phyloP scores from a whole-genome alignment of 2,113 vertebrate species.

The Lagopus leucura region DNA sequence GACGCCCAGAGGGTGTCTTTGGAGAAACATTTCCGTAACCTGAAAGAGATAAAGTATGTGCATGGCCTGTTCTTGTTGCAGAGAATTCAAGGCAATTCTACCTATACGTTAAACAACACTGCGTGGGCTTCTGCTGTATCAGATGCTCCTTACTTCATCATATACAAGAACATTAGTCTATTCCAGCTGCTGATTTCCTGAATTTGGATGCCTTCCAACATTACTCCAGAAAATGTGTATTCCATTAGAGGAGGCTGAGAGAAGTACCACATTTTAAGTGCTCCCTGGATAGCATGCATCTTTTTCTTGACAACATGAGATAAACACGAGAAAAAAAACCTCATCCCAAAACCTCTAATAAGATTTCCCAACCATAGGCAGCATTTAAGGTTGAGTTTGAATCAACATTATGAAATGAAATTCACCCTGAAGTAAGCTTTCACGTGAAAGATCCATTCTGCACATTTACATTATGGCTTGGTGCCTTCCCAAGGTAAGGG shows the following conservation, averaged over 20 bases:
- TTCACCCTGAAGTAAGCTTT: not conserved
- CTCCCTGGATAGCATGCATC: not conserved
- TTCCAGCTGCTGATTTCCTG: not conserved
- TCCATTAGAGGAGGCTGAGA: not conserved
- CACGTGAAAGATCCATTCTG: not conserved
- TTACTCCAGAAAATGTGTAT: not conserved
- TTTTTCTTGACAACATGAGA: not conserved
- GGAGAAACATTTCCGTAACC: slow-evolving; percentile 98
- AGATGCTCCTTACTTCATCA: not conserved
- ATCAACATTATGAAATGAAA: not conserved
- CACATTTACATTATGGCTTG: not conserved
- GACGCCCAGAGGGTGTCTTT: slow-evolving; percentile 89
- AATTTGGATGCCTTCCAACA: not conserved
- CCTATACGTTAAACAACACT: not conserved
- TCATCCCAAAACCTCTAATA: not conserved
- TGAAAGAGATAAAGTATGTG: slow-evolving; percentile 55
- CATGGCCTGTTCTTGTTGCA: not conserved
- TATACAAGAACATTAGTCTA: not conserved
- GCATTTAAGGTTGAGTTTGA: not conserved
- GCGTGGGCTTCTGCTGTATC: not conserved
- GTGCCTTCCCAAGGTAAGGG: not conserved
- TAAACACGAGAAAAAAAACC: not conserved
- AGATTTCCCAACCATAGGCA: not conserved
- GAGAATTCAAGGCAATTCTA: slow-evolving; percentile 4
- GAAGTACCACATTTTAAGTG: not conserved